Conservation (phyloP, 2,113 vertebrate genomes). For the Panthera uncia region DNA sequence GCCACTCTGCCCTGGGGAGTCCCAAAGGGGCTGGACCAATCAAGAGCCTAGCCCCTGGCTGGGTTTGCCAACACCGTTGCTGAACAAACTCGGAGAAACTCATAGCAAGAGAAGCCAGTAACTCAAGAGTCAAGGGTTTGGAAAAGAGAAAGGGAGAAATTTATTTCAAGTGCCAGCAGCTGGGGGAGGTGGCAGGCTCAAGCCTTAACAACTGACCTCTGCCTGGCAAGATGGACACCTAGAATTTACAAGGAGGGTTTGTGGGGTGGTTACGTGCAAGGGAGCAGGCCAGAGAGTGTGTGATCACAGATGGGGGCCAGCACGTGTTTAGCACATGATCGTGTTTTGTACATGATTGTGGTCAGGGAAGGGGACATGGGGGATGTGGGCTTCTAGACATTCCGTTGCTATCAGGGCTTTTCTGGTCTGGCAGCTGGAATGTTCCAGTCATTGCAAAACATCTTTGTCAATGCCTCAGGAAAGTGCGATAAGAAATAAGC, state of each 20-base stretch:
- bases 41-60: neutral
- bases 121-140: neutral
- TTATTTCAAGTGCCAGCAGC: neutral
- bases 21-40: neutral
- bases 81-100: neutral
- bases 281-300: neutral
- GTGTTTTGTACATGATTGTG: neutral
- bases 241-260: neutral
- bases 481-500: neutral
- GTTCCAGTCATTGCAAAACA: neutral
- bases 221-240: neutral
- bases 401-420: neutral
- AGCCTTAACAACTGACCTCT: neutral
- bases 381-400: neutral
- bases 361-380: neutral
- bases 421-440: neutral
- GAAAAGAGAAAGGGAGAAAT: neutral
- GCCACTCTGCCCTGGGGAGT: neutral
- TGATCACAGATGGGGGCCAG: neutral
- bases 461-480: neutral
- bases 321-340: neutral
- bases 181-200: neutral
- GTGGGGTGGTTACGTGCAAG: neutral
- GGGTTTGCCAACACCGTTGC: neutral
- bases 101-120: neutral